Conservation (phyloP, 92 coral and sea anemone genomes). For the Plumapathes pennacea region DNA sequence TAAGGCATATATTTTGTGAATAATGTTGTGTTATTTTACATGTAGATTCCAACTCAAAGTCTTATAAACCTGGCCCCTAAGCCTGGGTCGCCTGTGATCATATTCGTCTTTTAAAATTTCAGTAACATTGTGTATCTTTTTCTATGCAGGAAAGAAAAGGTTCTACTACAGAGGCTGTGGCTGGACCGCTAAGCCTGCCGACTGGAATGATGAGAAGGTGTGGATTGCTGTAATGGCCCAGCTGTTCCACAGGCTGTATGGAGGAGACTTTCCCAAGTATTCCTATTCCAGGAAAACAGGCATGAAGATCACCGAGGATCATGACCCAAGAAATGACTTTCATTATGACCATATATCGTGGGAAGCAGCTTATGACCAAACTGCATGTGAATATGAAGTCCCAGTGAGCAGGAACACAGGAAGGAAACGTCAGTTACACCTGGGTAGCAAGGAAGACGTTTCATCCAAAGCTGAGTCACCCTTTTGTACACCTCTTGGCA, state of each 20-base stretch:
- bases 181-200: conserved; percentile 8
- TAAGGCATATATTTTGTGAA: too few species aligned
- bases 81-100: too few species aligned
- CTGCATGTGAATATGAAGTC: too few species aligned
- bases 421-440: too few species aligned
- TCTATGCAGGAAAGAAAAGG: conserved; percentile 12
- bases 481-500: too few species aligned
- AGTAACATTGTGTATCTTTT: background rate
- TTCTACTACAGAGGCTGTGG: conserved; percentile 16
- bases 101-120: too few species aligned
- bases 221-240: conserved; percentile 15
- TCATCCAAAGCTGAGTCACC: too few species aligned
- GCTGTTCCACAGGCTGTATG: conserved; percentile 10
- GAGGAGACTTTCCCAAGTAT: conserved; percentile 3
- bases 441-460: too few species aligned
- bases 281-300: background rate
- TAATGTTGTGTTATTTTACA: too few species aligned
- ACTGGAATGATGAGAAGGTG: conserved; percentile 6
- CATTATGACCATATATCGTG: background rate
- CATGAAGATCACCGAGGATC: background rate
- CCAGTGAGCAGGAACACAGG: too few species aligned
- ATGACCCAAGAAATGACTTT: background rate
- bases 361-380: background rate
- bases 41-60: too few species aligned
- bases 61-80: too few species aligned